These are phyloP conservation scores for Lithophane ornitopus DNA, from an alignment of 2,888 invertebrate genomes.

Conservation along the genomic window DNA sequence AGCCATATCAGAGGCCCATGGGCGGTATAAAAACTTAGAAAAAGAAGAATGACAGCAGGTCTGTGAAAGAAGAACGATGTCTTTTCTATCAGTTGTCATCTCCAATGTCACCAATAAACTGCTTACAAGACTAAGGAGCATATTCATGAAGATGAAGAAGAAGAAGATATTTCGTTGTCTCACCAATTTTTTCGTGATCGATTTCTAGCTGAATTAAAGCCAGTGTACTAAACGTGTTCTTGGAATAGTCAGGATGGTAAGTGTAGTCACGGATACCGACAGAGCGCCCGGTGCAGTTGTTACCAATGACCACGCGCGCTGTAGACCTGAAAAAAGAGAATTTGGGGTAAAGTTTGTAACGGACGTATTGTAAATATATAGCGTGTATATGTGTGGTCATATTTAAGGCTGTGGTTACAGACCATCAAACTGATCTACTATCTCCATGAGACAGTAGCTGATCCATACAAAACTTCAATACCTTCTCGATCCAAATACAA, in stretches of 20 bases:
- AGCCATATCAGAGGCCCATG: too few relatives aligned
- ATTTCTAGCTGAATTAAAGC: conserved; percentile 22
- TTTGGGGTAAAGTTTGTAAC: neutral
- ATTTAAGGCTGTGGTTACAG: neutral
- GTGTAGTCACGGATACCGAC: neutral
- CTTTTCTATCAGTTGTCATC: neutral
- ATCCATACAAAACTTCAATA: too few relatives aligned
- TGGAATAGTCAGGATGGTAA: conserved; percentile 19
- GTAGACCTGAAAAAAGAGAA: neutral
- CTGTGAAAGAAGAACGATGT: too few relatives aligned
- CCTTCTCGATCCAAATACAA: too few relatives aligned
- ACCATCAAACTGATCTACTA: neutral
- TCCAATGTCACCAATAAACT: neutral
- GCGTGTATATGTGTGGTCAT: neutral
- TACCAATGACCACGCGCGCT: conserved; percentile 14
- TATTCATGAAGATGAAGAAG: neutral
- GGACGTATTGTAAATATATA: neutral
- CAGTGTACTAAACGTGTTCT: conserved; percentile 13
- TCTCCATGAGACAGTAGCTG: too few relatives aligned
- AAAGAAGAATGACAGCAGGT: neutral
- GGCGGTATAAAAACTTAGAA: too few relatives aligned
- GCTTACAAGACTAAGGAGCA: neutral
- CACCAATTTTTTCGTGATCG: neutral
- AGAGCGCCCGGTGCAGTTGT: conserved; percentile 6
- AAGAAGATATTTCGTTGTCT: neutral